Evolutionary conservation across 1,140 invertebrate genomes (phyloP).

Genomic region (Propsilocerus akamusi): DNA sequence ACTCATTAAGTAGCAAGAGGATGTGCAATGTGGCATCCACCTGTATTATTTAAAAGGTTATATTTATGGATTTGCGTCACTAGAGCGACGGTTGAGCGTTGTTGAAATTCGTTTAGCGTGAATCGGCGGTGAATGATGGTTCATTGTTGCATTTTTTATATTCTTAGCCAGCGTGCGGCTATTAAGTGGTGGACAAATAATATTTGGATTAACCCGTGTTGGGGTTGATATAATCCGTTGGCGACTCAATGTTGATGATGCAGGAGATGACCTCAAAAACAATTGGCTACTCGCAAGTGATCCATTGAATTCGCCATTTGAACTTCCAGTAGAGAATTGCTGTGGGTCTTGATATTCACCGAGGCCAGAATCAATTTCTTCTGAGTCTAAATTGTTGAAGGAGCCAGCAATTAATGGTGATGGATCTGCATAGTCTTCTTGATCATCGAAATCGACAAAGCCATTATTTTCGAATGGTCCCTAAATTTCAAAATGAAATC

Average conservation of each 20-base stretch:
- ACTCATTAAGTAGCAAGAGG: too few species aligned
- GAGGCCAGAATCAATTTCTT: background rate
- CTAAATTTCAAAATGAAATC: conserved; percentile 17
- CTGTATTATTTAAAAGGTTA: too few species aligned
- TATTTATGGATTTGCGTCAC: background rate
- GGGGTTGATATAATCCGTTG: conserved; percentile 44
- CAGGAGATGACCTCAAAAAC: conserved; percentile 18
- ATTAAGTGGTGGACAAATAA: conserved; percentile 41
- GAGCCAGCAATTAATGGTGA: conserved; percentile 51
- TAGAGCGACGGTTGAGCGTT: background rate
- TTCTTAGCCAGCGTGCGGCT: conserved; percentile 7
- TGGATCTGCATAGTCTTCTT: conserved; percentile 48
- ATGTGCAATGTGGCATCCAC: too few species aligned
- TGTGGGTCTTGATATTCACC: conserved; percentile 24
- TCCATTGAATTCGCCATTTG: conserved; percentile 21
- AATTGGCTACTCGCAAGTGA: conserved; percentile 28
- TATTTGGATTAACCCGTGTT: conserved; percentile 56
- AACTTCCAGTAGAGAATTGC: background rate
- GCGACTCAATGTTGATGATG: conserved; percentile 15
- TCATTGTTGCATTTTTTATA: background rate
- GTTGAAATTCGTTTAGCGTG: background rate
- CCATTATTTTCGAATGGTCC: conserved; percentile 46
- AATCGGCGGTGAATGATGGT: background rate
- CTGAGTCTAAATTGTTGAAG: conserved; percentile 32
- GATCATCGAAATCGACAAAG: conserved; percentile 52